Evolutionary conservation across 1,140 invertebrate species (phyloP).

Genomic region (Rhagoletis pomonella): DNA sequence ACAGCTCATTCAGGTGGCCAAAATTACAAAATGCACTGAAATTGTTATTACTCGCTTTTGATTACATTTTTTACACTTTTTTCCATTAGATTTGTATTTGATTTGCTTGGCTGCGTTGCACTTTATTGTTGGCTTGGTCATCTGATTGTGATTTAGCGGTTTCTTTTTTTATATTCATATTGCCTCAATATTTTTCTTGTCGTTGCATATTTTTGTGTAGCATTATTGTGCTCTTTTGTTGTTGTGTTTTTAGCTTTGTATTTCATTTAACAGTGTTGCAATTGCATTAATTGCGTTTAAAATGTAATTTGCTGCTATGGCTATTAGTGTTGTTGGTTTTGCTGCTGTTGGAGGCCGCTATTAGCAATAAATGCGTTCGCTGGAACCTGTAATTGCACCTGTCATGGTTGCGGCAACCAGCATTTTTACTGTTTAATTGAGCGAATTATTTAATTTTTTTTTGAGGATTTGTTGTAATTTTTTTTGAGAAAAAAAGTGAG

Average conservation of each 20-base stretch:
- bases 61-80: neutral
- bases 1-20: neutral
- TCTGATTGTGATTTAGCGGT: neutral
- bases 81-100: neutral
- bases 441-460: neutral
- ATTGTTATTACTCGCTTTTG: neutral
- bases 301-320: slow-evolving; percentile 18
- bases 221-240: neutral
- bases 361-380: neutral
- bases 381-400: neutral
- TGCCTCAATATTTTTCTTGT: neutral
- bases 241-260: neutral
- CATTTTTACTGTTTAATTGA: slow-evolving; percentile 33
- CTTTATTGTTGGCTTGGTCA: neutral
- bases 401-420: neutral
- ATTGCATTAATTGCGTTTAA: slow-evolving; percentile 49
- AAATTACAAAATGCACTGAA: slow-evolving; percentile 29
- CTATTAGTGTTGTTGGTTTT: slow-evolving; percentile 4
- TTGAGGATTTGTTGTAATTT: too few relatives aligned
- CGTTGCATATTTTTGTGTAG: neutral
- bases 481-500: too few relatives aligned
- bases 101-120: neutral
- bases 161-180: neutral
- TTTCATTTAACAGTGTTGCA: slow-evolving; percentile 16
- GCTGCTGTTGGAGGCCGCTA: neutral